Percentiles rank a stretch among this genome's conserved stretches.
Evolutionary conservation across 1,140 invertebrate genomes (phyloP).

Genomic region (Eumaeus atala): DNA sequence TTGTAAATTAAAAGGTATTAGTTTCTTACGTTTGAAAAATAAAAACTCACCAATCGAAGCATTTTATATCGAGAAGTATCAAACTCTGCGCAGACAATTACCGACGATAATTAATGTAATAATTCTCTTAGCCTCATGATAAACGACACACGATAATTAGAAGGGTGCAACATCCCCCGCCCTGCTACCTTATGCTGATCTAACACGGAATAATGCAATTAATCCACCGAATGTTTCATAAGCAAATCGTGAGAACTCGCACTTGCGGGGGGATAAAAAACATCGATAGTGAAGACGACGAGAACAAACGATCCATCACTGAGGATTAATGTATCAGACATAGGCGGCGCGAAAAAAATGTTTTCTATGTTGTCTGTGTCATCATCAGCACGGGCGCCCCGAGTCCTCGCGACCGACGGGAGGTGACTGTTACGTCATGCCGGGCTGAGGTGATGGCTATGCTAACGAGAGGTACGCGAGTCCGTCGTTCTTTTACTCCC

Average conservation of each 20-base stretch:
- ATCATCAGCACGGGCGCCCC: too few relatives aligned
- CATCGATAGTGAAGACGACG: constrained; percentile 27
- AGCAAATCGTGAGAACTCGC: constrained; percentile 54
- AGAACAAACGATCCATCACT: constrained; percentile 44
- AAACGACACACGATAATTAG: constrained; percentile 61
- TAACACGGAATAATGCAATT: constrained; percentile 66
- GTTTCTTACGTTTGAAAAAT: too few relatives aligned
- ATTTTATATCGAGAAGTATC: too few relatives aligned
- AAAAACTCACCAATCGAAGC: too few relatives aligned
- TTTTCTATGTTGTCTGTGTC: background rate
- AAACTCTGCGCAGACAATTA: constrained; percentile 11
- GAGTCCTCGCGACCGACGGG: too few relatives aligned
- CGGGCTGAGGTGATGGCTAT: too few relatives aligned
- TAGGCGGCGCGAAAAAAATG: constrained; percentile 3
- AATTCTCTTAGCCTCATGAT: constrained; percentile 49
- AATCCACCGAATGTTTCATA: constrained; percentile 58
- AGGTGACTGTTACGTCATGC: too few relatives aligned
- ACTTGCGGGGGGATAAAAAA: constrained; percentile 56
- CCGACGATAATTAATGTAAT: constrained; percentile 46
- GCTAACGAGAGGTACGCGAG: too few relatives aligned
- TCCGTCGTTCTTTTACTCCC: too few relatives aligned
- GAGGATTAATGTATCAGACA: constrained; percentile 9
- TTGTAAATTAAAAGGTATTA: too few relatives aligned
- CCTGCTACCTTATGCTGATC: constrained; percentile 39
- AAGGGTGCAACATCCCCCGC: constrained; percentile 24